Evolutionary conservation across 2,888 invertebrate genomes (phyloP).

Genomic region (Pomacea canaliculata): DNA sequence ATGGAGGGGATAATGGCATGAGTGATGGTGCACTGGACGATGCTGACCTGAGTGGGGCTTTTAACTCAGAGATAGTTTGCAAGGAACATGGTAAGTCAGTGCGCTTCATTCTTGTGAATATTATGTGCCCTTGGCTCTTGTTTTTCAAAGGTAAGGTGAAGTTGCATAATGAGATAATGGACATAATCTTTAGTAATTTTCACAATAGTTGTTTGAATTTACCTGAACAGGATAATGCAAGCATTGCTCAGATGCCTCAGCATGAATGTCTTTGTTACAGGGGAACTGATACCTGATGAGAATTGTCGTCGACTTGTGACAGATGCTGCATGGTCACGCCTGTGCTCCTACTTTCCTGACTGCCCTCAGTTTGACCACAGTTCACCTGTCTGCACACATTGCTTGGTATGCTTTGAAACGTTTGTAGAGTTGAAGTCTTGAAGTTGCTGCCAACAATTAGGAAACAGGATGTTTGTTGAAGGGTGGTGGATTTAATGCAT

Average conservation of each 20-base stretch:
- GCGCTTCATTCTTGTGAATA: neutral
- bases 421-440: too few relatives aligned
- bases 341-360: conserved; percentile 72
- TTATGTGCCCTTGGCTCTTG: neutral
- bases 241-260: too few relatives aligned
- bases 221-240: too few relatives aligned
- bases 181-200: too few relatives aligned
- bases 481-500: too few relatives aligned
- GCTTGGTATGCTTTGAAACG: conserved; percentile 45
- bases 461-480: too few relatives aligned
- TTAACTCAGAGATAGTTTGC: conserved; percentile 75
- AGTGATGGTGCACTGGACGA: conserved; percentile 27
- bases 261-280: conserved; percentile 42
- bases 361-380: conserved; percentile 56
- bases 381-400: conserved; percentile 54
- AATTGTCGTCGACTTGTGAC: conserved; percentile 72
- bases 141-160: neutral
- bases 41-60: conserved; percentile 54
- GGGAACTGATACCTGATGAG: conserved; percentile 67
- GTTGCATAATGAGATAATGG: too few relatives aligned
- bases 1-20: conserved; percentile 20
- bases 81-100: conserved; percentile 70
- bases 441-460: too few relatives aligned
- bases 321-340: conserved; percentile 72
- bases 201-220: too few relatives aligned